phyloP scores from a whole-genome alignment of 2,113 vertebrate genomes.

The Speoplatyrhinus poulsoni region DNA sequence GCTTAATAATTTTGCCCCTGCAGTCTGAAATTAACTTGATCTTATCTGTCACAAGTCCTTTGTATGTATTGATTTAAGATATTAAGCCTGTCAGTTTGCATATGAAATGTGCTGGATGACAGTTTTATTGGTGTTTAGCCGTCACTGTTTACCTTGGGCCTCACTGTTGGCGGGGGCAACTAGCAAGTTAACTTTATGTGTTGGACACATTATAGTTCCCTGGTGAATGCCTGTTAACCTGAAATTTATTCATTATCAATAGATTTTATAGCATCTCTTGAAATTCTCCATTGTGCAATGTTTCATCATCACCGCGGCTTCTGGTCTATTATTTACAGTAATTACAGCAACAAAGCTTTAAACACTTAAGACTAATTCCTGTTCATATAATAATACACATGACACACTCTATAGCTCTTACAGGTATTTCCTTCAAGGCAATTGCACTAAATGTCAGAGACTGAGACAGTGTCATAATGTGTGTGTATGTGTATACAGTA shows the following conservation, averaged over 20 bases:
- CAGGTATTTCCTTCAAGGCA: no score
- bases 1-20: conserved; percentile 71
- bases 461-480: no score
- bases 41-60: conserved; percentile 71
- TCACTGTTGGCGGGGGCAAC: conserved; percentile 32
- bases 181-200: not conserved
- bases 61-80: conserved; percentile 74
- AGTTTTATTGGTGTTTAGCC: conserved; percentile 60
- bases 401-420: not conserved
- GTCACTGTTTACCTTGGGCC: conserved; percentile 46
- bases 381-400: no score
- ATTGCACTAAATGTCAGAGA: no score
- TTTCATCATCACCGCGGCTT: conserved; percentile 26
- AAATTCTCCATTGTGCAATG: conserved; percentile 22
- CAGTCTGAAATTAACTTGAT: conserved; percentile 76
- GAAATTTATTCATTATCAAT: conserved; percentile 49
- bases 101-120: conserved; percentile 53
- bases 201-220: conserved; percentile 8
- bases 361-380: no score
- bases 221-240: conserved; percentile 17
- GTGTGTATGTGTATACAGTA: no score
- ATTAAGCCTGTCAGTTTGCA: conserved; percentile 70
- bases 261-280: conserved; percentile 39
- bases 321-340: not conserved
- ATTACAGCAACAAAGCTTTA: not conserved